Base-by-base conservation (phyloP, 1,140 invertebrate genomes). In the Danaus plexippus region DNA sequence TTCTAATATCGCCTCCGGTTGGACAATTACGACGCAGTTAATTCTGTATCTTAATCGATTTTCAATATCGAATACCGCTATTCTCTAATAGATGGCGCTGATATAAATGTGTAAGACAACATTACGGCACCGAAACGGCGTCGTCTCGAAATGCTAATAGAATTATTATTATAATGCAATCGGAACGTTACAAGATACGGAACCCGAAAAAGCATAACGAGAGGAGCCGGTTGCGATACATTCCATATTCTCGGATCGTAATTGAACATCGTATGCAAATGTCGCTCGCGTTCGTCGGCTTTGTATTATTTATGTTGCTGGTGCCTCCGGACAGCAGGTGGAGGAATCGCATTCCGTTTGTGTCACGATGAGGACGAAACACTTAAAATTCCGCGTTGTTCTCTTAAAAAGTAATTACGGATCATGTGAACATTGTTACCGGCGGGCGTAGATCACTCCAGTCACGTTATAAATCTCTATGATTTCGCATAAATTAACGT, bases 201-300 rank as follows among this genome's bases (percentile, higher is more conserved):
- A 60, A 68, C 69, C 65, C 60, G 65, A 65, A 71, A 73, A 74
- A 62, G 15, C 73, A 74, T 81, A 76, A 79, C 69, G 67, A 68
- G 69, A 67, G 56, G 57, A 64, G 64, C 64, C 64, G 61, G 66
- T 75, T 73, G 72, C 70, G 72, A 73, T 72, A 71, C 73, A 72
- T 78, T 73, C 69, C 77, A 73, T 75, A 78, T 76, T 78, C 75
- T 67, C 69, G 71, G 66, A 59, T 70, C 71, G 78, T 81, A 81
- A 81, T 81, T 79, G 78, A 81, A 79, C 78, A 76, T 73, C 75
- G 69, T 73, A 79, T 79, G 76, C 68, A 79, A 77, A 81, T 75
- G 69, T 60, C 66, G 67, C 76, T 66, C 73, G 69, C 68, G 73
- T 65, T 63, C 64, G 70, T 64, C 68, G 73, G 70, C 73, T 77